phyloP scores from a whole-genome alignment of 2,888 invertebrate species.

The Calliphora vomitoria region DNA sequence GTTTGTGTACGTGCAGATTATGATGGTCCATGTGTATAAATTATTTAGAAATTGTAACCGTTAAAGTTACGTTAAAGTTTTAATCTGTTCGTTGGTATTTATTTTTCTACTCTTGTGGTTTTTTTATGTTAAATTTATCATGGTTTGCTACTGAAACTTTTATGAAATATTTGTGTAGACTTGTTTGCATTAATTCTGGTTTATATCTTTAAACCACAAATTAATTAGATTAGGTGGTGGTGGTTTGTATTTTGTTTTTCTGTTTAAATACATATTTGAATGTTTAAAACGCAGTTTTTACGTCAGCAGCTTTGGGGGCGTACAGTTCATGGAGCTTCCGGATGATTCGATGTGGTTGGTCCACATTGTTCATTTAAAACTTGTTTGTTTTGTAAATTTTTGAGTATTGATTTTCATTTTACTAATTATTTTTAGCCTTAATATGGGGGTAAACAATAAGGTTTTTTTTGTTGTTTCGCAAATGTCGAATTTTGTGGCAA shows the following conservation, averaged over 20 bases:
- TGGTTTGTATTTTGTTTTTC: conserved; percentile 5
- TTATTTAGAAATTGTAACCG: conserved; percentile 40
- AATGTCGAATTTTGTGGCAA: too few species aligned
- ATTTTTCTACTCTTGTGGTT: conserved; percentile 52
- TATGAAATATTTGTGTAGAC: conserved; percentile 5
- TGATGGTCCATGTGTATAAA: background rate
- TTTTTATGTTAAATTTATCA: conserved; percentile 43
- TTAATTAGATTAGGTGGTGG: conserved; percentile 3
- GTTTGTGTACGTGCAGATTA: conserved; percentile 3
- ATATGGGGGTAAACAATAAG: too few species aligned
- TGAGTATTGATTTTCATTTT: too few species aligned
- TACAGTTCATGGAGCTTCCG: too few species aligned
- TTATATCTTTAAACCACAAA: conserved; percentile 55
- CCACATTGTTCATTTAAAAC: too few species aligned
- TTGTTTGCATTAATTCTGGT: background rate
- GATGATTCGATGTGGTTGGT: too few species aligned
- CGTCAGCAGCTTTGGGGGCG: too few species aligned
- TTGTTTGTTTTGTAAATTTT: too few species aligned
- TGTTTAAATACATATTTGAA: background rate
- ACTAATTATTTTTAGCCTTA: too few species aligned
- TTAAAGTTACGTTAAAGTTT: conserved; percentile 52
- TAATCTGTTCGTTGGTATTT: conserved; percentile 24
- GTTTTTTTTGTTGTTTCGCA: too few species aligned
- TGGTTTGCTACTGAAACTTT: conserved; percentile 45
- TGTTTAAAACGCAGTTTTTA: background rate